Base-by-base conservation (phyloP, 2,113 vertebrate species). In the Calypte anna region DNA sequence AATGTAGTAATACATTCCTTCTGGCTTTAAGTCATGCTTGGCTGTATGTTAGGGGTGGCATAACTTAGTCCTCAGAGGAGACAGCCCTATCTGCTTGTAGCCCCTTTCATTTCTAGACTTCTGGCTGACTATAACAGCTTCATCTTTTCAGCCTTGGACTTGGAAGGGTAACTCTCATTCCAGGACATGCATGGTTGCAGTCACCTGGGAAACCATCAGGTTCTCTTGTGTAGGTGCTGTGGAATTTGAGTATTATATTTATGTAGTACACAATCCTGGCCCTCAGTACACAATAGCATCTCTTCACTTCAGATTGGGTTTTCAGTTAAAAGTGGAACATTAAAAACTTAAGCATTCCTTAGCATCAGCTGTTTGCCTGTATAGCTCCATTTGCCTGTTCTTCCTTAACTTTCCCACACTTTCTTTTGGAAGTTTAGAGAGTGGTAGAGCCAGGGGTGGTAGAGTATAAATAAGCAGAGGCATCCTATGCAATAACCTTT, bases 111-210 rank as follows among this genome's bases (percentile, higher is more conserved):
- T 31, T 67, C 36, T 48, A 48, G 43, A 8, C 16, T 57, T 66
- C 38, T 79, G 79, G 15, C 19, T 6, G 51, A 33, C 44, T 2
- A 1, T 36, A 43, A 55, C 9, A 67, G 58, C 43, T 66, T 0
- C 5, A 0, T 15, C 48, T 54, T 48, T 78, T 31, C 51, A 69
- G 23, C 30, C 30, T 22, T 54, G 66, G 24, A 13, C 43, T 36
- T 63, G 55, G 19, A 40, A 86, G 21, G 9, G 19, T 27, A 48
- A 30, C 12, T 33, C 63, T 68, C 27, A 14, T 58, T 75, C 53
- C 12, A 59, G 61, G 24, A 19, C 57, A 15, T 1, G 0, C 48
- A 53, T 0, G 3, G 9, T 9, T 82, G 54, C 33, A 54, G 19
- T 84, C 53, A 14, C 25, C 36, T 67, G 78, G 33, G 57, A 78